Conservation (phyloP, 2,113 vertebrate species). For the Pelecanus crispus region DNA sequence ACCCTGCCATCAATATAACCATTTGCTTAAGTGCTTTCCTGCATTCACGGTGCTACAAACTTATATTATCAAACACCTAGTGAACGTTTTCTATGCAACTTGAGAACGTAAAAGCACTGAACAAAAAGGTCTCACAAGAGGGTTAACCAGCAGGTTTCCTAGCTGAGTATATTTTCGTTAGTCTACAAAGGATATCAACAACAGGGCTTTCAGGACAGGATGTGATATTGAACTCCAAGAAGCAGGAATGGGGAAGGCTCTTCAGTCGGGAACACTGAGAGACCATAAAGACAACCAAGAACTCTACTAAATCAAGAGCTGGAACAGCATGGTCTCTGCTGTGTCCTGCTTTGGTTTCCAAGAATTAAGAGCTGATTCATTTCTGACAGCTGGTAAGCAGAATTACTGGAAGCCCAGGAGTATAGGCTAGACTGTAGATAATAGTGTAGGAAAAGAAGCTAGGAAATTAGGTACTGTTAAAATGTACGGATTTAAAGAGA, state of each 20-base stretch:
- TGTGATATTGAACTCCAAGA: neutral
- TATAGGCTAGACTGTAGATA: neutral
- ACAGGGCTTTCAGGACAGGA: neutral
- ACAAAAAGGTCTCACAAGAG: neutral
- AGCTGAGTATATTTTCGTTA: neutral
- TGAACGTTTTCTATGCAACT: neutral
- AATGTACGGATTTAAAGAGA: neutral
- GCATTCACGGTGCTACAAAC: neutral
- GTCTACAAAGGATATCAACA: neutral
- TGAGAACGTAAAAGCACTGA: neutral
- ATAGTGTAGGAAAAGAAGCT: neutral
- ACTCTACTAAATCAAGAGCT: neutral
- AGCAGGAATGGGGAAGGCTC: neutral
- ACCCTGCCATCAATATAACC: neutral
- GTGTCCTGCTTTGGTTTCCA: neutral
- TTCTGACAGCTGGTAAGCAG: neutral
- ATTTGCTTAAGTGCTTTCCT: slow-evolving; percentile 20
- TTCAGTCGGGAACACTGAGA: neutral
- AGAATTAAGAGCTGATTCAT: neutral
- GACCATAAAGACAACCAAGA: neutral
- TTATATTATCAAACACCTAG: neutral
- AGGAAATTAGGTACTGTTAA: neutral
- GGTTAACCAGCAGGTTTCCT: neutral
- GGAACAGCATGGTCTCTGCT: neutral
- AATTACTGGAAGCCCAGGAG: neutral